Conservation (phyloP, 2,888 invertebrate species). For the Galeruca laticollis region DNA sequence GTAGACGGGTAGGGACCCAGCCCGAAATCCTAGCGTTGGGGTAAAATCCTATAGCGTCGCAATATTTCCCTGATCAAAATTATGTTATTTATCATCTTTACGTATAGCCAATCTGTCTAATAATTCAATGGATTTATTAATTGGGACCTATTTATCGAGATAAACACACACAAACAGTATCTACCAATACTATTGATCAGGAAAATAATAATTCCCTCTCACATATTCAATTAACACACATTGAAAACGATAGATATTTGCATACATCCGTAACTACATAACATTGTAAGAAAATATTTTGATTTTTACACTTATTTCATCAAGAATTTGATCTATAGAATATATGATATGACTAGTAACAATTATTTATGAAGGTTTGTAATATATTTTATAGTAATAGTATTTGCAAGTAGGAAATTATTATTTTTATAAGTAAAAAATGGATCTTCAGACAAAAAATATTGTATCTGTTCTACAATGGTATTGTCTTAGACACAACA, state of each 20-base stretch:
- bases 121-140: neutral
- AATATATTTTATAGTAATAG: constrained; percentile 6
- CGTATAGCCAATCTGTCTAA: neutral
- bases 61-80: neutral
- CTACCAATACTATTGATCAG: constrained; percentile 3
- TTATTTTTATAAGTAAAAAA: too few relatives aligned
- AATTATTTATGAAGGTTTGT: constrained; percentile 8
- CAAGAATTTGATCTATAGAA: constrained; percentile 16
- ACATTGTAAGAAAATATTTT: constrained; percentile 31
- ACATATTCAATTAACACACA: constrained; percentile 8
- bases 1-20: too few relatives aligned
- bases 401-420: too few relatives aligned
- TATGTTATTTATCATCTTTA: neutral
- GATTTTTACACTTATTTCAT: constrained; percentile 9
- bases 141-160: neutral
- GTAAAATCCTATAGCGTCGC: too few relatives aligned
- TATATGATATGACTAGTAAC: constrained; percentile 26
- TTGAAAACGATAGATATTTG: neutral
- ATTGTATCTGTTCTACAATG: too few relatives aligned
- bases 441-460: too few relatives aligned
- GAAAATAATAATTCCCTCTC: constrained; percentile 5
- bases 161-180: neutral
- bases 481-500: too few relatives aligned
- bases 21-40: too few relatives aligned
- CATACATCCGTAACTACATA: neutral